Conservation (phyloP, 2,888 invertebrate species). For the Tuta absoluta region DNA sequence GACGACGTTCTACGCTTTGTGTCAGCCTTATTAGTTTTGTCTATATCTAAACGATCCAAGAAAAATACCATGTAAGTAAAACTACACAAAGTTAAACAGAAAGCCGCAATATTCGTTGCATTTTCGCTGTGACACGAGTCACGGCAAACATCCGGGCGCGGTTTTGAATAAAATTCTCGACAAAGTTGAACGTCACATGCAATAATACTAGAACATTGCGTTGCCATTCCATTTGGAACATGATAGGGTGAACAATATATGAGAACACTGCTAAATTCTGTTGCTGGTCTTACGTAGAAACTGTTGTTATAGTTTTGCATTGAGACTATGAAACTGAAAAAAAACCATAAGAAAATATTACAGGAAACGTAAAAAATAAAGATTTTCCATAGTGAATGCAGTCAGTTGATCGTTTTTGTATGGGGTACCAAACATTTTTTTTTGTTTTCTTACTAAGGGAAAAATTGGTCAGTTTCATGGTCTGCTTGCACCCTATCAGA, state of each 20-base stretch:
- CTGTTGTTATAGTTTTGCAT: too few relatives aligned
- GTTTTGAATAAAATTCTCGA: background rate
- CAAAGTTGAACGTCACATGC: background rate
- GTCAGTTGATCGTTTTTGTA: too few relatives aligned
- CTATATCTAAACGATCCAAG: too few relatives aligned
- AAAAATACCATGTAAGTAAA: slow-evolving; percentile 1
- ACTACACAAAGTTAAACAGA: background rate
- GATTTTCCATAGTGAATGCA: too few relatives aligned
- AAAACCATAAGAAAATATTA: background rate
- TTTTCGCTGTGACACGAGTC: slow-evolving; percentile 3
- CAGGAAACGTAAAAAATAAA: too few relatives aligned
- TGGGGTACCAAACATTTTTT: too few relatives aligned
- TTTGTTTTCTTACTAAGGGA: too few relatives aligned
- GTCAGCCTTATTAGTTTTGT: too few relatives aligned
- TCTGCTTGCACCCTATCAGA: too few relatives aligned
- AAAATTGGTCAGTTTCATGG: too few relatives aligned
- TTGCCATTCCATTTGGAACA: slow-evolving; percentile 4
- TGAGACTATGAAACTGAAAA: background rate
- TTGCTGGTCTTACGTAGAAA: background rate
- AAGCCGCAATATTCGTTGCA: background rate
- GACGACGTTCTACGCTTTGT: too few relatives aligned
- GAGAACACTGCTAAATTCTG: background rate
- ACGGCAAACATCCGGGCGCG: background rate
- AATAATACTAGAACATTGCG: background rate
- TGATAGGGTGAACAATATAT: slow-evolving; percentile 4